Evolutionary conservation across 2,888 invertebrate species (phyloP), one percentile per base, ranked within the genome.

Genomic region (Caenorhabditis sp.): DNA sequence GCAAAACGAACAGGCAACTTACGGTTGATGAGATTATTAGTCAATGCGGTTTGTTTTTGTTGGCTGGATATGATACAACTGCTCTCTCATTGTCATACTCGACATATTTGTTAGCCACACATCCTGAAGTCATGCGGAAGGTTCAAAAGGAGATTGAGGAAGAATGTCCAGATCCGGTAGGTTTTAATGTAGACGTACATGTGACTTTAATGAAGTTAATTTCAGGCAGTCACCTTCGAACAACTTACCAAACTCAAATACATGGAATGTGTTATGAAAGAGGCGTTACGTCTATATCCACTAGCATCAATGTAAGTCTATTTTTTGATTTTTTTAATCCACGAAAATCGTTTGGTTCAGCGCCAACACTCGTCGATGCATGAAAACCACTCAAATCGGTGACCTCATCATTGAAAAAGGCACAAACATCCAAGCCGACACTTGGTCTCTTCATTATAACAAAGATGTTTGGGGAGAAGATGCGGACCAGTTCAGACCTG

Each of bases 1-100:
- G 25, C 1, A 31, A 58, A 36, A 12, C 59, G 4, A 60, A 72
- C 21, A 63, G 64, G 12, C 61, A 59, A 20, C 38, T 69, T n/a
- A 77, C 76, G 1, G 63, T 65, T 3, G 67, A 70, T n/a, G 88
- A 89, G 68, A 86, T 89, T 63, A 81, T 88, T 31, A 87, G 86
- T 20, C 88, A 89, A 70, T 84, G 87, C 7, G 87, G 89, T 69
- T 84, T 90, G 1, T 90, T 90, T 76, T 82, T 90, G 25, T 77
- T 90, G 56, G 90, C 89, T 21, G 90, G 91, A 0, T 91, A 90
- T 74, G 90, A 91, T 78, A 91, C 91, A 0, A 90, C 90, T 0
- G 89, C 90, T 14, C 88, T 89, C 1, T 87, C 89, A 1, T 81
- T 91, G 8, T 87, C 88, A n/a, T 90, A 89, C 79, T 84, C 88